Evolutionary conservation across 2,797 vertebrate genomes (phyloP), one percentile per base, ranked within the genome.

Genomic region (Sus cebifrons): DNA sequence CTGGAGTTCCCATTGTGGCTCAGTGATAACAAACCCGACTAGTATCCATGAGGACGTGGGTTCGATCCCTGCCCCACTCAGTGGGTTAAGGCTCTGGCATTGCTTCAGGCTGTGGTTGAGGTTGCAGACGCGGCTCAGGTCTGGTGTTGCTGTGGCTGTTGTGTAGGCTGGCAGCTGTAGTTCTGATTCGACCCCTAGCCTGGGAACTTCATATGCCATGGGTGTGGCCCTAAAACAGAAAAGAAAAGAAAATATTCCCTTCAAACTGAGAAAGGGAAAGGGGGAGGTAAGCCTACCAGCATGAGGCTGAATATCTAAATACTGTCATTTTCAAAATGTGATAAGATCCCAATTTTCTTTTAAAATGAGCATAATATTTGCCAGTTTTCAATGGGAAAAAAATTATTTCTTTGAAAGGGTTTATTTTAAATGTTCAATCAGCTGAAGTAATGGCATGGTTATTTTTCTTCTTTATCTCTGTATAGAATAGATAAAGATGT

Each of bases 401-500:
- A 85, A 75, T 92, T 71, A 65, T 89, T 92, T 95, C 56, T 96
- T 95, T 96, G 75, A 94, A 94, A 93, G 91, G 29, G 96, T 96
- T 96, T 89, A 58, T 95, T 95, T 96, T 92, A 75, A 90, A 93
- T 98, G 96, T 97, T 94, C 85, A 94, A 29, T 84, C 82, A 86
- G 68, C 12, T 98, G 85, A 97, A 56, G 18, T 98, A 96, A 97
- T 97, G n/a, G 64, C 93, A 93, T 98, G 97, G 92, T 97, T 94
- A 87, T 92, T 92, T 98, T 98, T 98, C 92, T 97, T 58, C 81
- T 98, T 98, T 98, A 23, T 94, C 92, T 97, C 96, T 93, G 87
- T 98, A 92, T 98, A 99, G 99, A 98, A 98, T 96, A 93, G 99
- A 99, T 98, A 98, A 99, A 96, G 99, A 99, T 67, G 99, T 99